Evolutionary conservation across 2,888 invertebrate genomes (phyloP), one percentile per base, ranked within the genome.

Genomic region (Diarsia dahlii): DNA sequence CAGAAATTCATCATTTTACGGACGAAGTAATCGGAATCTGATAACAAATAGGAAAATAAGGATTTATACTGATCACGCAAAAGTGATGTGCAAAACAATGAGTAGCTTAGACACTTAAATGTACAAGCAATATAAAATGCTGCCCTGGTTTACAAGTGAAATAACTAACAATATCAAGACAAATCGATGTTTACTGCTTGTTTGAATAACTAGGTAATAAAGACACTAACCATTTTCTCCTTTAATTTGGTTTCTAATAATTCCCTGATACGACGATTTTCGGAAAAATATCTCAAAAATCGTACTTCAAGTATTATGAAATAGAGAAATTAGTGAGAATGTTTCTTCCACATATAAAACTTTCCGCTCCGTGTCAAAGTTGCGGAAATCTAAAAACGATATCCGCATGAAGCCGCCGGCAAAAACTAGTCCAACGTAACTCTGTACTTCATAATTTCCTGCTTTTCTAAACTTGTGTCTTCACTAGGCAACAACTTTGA

Each of bases 401-500:
- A 82, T 82, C 71, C 71, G 58, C 28, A 28, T 15, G 23, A 50
- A 63, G 18, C 62, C 34, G 58, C 48, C 39, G 18, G 60, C 58
- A 77, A 77, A 74, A 82, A 82, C 64, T 74, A 82, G 70, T 66
- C 56, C 65, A 45, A 82, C 86, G 71, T 66, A 69, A 69, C 71
- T 69, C 67, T 64, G 73, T 74, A 74, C 71, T 83, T 74, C 60
- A 69, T 82, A 85, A 82, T 83, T 85, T 83, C 83, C 83, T 74
- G 82, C 62, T 64, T 56, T 62, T 56, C 50, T 76, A 64, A 82
- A 45, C 78, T 20, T 46, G 52, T 48, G 62, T 66, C n/a, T 69
- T 50, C 68, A 85, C 64, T 60, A 48, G 13, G 20, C 13, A 8
- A 62, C 23, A 45, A 46, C 56, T 50, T 48, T 23, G 2, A 78